Evolutionary conservation across 2,888 invertebrate genomes (phyloP).

Genomic region (Rosalia funebris): DNA sequence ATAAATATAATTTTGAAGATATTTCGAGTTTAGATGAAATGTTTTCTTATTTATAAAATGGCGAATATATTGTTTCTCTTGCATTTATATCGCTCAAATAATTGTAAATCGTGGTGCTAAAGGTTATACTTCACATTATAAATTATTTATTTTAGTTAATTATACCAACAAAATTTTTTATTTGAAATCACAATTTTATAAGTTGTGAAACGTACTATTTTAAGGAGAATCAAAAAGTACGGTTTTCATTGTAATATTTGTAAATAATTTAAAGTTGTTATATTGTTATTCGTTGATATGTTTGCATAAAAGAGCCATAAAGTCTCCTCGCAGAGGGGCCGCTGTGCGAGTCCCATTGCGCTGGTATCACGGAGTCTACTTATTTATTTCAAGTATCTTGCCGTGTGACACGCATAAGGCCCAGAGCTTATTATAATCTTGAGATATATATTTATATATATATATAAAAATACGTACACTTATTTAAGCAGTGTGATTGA

Average conservation of each 20-base stretch:
- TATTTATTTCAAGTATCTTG: conserved; percentile 54
- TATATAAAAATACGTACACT: conserved; percentile 62
- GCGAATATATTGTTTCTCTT: conserved; percentile 9
- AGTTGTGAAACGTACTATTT: conserved; percentile 16
- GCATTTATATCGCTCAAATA: conserved; percentile 20
- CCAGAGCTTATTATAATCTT: conserved; percentile 58
- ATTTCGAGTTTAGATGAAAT: conserved; percentile 1
- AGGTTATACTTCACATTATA: background rate
- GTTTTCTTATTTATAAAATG: conserved; percentile 20
- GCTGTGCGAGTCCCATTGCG: conserved; percentile 52
- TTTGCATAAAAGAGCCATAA: conserved; percentile 48
- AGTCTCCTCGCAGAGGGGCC: conserved; percentile 53
- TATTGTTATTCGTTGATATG: conserved; percentile 35
- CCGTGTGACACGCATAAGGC: conserved; percentile 56
- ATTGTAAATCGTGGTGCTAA: conserved; percentile 26
- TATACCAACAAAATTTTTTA: conserved; percentile 6
- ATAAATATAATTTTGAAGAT: conserved; percentile 15
- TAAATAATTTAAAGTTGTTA: conserved; percentile 14
- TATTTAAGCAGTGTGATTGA: conserved; percentile 64
- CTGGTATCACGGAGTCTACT: conserved; percentile 50
- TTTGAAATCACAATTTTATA: conserved; percentile 21
- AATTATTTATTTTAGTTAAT: background rate
- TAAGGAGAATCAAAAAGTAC: conserved; percentile 17
- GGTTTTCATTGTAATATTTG: conserved; percentile 15
- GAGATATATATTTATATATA: conserved; percentile 57